Conservation (phyloP, 1,140 invertebrate species). For the Tachypleus tridentatus region DNA sequence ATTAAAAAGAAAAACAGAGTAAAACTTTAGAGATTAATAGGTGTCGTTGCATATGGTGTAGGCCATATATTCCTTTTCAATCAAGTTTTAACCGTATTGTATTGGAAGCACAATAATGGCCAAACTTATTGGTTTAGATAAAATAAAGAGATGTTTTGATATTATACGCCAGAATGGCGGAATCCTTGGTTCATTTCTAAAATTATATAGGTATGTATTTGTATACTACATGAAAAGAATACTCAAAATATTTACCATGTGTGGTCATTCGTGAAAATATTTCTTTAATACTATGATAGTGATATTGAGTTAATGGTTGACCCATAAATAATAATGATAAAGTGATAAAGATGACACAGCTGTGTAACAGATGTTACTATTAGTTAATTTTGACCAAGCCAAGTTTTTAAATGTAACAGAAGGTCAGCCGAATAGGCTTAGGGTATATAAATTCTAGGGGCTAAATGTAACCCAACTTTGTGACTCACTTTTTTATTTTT, state of each 20-base stretch:
- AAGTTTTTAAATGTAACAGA: too few species aligned
- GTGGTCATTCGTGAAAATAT: background rate
- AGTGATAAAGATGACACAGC: background rate
- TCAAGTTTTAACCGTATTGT: too few species aligned
- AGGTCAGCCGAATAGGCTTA: too few species aligned
- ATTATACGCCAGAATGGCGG: conserved; percentile 67
- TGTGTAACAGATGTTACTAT: background rate
- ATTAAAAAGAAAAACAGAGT: too few species aligned
- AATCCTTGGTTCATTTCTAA: conserved; percentile 49
- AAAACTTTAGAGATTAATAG: too few species aligned
- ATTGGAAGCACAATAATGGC: conserved; percentile 2
- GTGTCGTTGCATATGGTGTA: too few species aligned
- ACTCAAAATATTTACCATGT: too few species aligned
- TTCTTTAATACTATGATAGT: background rate
- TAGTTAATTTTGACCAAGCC: background rate
- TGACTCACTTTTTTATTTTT: too few species aligned
- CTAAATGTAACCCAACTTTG: too few species aligned
- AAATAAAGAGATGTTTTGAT: conserved; percentile 48
- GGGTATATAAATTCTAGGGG: too few species aligned
- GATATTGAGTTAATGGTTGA: background rate
- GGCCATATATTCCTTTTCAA: too few species aligned
- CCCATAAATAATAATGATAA: background rate
- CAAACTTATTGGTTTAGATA: conserved; percentile 50
- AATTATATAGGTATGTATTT: conserved; percentile 55
- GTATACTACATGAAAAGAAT: background rate